phyloP scores from a whole-genome alignment of 2,113 vertebrate genomes.

The Dromaius novaehollandiae region DNA sequence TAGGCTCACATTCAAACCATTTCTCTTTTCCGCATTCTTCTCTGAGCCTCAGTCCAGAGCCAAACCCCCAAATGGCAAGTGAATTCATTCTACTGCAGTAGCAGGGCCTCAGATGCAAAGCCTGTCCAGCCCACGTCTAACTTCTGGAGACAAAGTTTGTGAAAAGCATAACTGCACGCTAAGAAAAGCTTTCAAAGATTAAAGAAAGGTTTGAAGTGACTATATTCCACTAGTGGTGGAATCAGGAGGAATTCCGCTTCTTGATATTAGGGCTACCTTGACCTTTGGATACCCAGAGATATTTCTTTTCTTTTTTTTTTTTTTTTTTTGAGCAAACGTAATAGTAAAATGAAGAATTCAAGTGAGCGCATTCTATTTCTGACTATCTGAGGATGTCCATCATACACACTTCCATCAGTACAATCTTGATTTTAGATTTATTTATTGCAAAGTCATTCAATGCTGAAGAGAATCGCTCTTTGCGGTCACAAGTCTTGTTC shows the following conservation, averaged over 20 bases:
- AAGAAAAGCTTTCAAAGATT: background rate
- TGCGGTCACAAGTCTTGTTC: background rate
- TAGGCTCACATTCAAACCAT: background rate
- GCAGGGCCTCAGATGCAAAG: background rate
- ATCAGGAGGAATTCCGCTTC: background rate
- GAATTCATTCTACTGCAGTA: background rate
- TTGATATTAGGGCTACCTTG: background rate
- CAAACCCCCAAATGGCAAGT: background rate
- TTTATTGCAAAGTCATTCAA: background rate
- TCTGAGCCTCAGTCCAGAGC: background rate
- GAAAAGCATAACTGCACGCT: background rate
- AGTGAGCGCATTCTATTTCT: background rate
- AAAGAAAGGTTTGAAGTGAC: background rate
- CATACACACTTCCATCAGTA: background rate
- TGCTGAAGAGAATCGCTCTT: background rate
- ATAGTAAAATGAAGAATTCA: background rate
- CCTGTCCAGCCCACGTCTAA: background rate
- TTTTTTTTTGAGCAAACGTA: background rate
- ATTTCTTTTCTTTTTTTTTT: background rate
- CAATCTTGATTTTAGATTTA: background rate
- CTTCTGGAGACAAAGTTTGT: background rate
- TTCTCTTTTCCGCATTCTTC: background rate
- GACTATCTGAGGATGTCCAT: background rate
- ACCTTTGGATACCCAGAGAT: background rate
- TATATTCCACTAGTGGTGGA: background rate